phyloP scores from a whole-genome alignment of 2,797 vertebrate genomes.

The Crenichthys baileyi region DNA sequence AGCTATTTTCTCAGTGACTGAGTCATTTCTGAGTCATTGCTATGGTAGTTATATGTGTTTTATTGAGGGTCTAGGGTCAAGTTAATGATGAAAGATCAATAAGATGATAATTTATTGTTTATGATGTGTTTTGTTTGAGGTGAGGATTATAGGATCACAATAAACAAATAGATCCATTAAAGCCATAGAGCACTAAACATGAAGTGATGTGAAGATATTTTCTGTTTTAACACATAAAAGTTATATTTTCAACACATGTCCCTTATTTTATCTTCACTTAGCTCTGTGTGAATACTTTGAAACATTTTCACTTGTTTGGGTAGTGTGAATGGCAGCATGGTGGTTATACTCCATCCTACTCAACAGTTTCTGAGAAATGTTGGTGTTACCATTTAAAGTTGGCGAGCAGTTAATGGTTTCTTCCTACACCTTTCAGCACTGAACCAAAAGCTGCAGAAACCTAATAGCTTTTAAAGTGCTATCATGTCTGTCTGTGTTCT shows the following conservation, averaged over 20 bases:
- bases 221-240: neutral
- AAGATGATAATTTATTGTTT: neutral
- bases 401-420: neutral
- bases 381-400: slow-evolving; percentile 6
- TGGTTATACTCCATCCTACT: slow-evolving; percentile 13
- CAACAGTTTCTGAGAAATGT: slow-evolving; percentile 5
- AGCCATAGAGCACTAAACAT: neutral
- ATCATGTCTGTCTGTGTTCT: neutral
- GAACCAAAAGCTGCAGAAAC: neutral
- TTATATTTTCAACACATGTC: neutral
- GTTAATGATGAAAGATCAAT: neutral
- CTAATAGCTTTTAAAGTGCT: too few relatives aligned
- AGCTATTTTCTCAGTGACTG: neutral
- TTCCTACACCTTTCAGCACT: slow-evolving; percentile 8
- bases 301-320: slow-evolving; percentile 7
- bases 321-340: slow-evolving; percentile 13
- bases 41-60: neutral
- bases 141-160: neutral
- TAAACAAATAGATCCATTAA: neutral
- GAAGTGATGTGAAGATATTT: neutral
- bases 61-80: neutral
- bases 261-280: neutral
- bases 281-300: slow-evolving; percentile 13
- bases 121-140: neutral
- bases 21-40: neutral